Base-by-base conservation (phyloP, 2,797 vertebrate species). In the Anabas testudineus region DNA sequence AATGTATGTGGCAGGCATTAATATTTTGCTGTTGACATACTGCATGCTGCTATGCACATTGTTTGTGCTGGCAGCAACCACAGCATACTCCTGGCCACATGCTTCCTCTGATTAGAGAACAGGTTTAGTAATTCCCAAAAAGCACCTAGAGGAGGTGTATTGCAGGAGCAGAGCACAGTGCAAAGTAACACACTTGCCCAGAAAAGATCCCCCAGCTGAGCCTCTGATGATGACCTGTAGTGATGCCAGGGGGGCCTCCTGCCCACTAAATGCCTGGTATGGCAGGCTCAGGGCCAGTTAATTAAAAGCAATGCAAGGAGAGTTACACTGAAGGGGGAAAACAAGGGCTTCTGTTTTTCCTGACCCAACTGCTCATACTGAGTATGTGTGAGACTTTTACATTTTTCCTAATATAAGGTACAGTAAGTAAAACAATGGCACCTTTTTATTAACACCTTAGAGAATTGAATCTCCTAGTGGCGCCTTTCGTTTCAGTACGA, bases 271-370 rank as follows among this genome's bases (percentile, higher is more conserved):
- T 54, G 87, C 78, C 84, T 81, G 81, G 83, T 74, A 80, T 83
- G 82, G 67, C 42, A 64, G 85, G 90, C 89, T 12, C 52, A 1
- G 51, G 16, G 88, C 89, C 90, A 90, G 81, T 89, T 92, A 69
- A 93, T 92, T 92, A 91, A 89, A 88, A 73, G 74, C 79, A 24
- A 51, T 76, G 88, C 86, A 87, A 88, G 74, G 60, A 67, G 71
- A 5, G 59, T 88, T 87, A 73, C 74, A 85, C 81, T 70, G 34
- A 84, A 61, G 39, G 45, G 71, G 77, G 71, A 77, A 89, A 86
- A 90, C 86, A 88, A 82, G 59, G 82, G 87, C 56, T 81, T 89
- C 80, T 88, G 83, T 88, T 89, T 90, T 76, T 83, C 61, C 65
- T 74, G 67, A 84, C 70, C 76, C 53, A 49, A 78, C 66, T 1